phyloP scores from a whole-genome alignment of 2,888 invertebrate species.

The Melanchra persicariae region DNA sequence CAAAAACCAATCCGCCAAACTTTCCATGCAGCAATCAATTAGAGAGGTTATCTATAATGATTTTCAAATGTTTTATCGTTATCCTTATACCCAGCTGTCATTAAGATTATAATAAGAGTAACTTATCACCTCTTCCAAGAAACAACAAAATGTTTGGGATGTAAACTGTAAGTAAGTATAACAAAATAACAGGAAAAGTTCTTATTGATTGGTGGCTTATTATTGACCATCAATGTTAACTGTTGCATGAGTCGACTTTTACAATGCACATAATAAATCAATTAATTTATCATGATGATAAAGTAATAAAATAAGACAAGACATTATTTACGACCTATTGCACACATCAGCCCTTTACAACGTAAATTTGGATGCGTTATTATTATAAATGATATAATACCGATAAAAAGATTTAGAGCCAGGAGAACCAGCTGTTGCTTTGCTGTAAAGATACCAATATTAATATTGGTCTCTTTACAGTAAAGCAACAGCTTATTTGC shows the following conservation, averaged over 20 bases:
- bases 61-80: constrained; percentile 20
- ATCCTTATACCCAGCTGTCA: constrained; percentile 17
- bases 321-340: constrained; percentile 11
- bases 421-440: not conserved
- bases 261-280: constrained; percentile 1
- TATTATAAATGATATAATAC: constrained; percentile 13
- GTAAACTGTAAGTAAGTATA: too few species aligned
- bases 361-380: not conserved
- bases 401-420: constrained; percentile 1
- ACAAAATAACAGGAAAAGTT: not conserved
- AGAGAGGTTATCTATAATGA: not conserved
- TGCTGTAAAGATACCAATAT: not conserved
- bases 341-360: constrained; percentile 11
- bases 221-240: not conserved
- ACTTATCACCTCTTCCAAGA: not conserved
- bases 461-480: too few species aligned
- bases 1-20: not conserved
- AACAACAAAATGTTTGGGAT: not conserved
- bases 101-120: constrained; percentile 2
- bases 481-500: too few species aligned
- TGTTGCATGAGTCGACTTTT: not conserved
- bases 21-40: constrained; percentile 1
- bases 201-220: not conserved
- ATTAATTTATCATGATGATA: constrained; percentile 2
- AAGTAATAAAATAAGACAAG: not conserved